Evolutionary conservation across 2,888 invertebrate genomes (phyloP), one percentile per base, ranked within the genome.

Genomic region (Drosophila cognata): DNA sequence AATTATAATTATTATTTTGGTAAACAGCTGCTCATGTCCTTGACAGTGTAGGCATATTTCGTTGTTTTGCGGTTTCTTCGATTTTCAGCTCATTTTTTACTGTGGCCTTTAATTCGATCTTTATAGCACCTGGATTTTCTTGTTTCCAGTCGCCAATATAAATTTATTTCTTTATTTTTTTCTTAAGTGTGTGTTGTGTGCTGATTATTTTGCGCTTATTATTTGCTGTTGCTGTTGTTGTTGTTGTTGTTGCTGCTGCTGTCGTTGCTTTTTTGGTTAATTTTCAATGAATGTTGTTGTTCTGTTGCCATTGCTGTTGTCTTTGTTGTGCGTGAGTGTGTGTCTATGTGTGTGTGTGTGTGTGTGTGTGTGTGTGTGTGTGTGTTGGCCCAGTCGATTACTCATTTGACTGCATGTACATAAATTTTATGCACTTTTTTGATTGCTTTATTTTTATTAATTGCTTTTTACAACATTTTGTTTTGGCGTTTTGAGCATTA

Each of bases 111-210:
- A 77, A 66, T 82, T 79, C 74, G 84, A 79, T 89, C 80, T 88
- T 89, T 88, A 89, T 88, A 87, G 88, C 87, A 89, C 88, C 87
- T 88, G 89, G 88, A 88, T 82, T 89, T 88, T 88, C 89, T 89
- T 79, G 87, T 88, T 88, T 87, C 68, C 77, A 65, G 72, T 83
- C 81, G 67, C 83, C 86, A 81, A 85, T 85, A 79, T 79, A 72
- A 85, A 81, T 88, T 86, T 81, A 86, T 86, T 81, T 85, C 74
- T 65, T 69, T 65, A 63, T 73, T 51, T 56, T 18, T 35, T 28
- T 29, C n/a, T 56, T 38, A 41, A 35, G 28, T 58, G 58, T 53
- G 56, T 56, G 35, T 64, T 74, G 85, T 77, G 79, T 77, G 79
- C 85, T 86, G 85, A 83, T 87, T 88, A 86, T 89, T 89, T 89